phyloP scores from a whole-genome alignment of 2,797 vertebrate species.

The Balearica regulorum region DNA sequence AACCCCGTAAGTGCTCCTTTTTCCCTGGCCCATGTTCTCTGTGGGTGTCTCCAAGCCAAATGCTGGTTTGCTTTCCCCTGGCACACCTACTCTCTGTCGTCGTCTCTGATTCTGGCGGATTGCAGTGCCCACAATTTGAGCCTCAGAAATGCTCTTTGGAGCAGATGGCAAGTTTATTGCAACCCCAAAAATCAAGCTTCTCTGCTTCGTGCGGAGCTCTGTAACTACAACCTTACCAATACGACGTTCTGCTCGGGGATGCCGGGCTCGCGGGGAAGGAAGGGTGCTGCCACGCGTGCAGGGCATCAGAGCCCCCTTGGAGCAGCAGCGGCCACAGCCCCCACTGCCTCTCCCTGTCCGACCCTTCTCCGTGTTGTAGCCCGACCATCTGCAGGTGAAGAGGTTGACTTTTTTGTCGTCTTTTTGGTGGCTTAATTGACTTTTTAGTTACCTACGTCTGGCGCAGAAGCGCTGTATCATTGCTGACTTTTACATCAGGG shows the following conservation, averaged over 20 bases:
- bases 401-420: neutral
- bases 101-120: neutral
- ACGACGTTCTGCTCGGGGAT: neutral
- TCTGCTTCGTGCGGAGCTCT: neutral
- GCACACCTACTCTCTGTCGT: neutral
- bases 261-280: neutral
- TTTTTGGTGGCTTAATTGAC: neutral
- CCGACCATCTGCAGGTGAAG: neutral
- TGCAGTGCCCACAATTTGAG: neutral
- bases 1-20: neutral
- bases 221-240: neutral
- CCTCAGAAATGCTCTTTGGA: neutral
- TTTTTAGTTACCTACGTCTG: neutral
- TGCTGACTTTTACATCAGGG: neutral
- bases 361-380: neutral
- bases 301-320: neutral
- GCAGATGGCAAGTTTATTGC: neutral
- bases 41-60: neutral
- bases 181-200: neutral
- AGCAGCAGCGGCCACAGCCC: neutral
- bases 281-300: neutral
- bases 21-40: neutral
- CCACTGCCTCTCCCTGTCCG: neutral
- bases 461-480: neutral
- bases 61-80: neutral